phyloP scores from a whole-genome alignment of 2,113 vertebrate genomes.

The Heterotis niloticus region DNA sequence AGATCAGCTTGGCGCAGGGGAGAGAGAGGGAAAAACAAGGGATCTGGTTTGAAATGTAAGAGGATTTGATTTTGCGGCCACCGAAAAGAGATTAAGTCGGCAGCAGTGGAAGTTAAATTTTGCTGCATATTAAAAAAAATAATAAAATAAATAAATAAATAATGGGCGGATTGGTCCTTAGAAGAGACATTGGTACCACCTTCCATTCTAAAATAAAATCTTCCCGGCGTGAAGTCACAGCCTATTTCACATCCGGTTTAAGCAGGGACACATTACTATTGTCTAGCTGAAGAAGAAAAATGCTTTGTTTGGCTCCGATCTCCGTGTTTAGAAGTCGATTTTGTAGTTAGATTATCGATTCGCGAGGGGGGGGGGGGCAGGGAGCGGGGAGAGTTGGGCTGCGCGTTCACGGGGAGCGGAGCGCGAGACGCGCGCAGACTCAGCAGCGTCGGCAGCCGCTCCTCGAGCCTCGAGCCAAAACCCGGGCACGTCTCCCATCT shows the following conservation, averaged over 20 bases:
- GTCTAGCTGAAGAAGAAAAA: constrained; percentile 67
- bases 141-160: constrained; percentile 45
- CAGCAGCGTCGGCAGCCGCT: constrained; percentile 66
- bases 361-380: constrained; percentile 63
- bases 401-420: constrained; percentile 74
- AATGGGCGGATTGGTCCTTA: constrained; percentile 84
- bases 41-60: constrained; percentile 68
- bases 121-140: constrained; percentile 71
- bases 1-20: constrained; percentile 39
- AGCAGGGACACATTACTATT: constrained; percentile 75
- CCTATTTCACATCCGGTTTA: constrained; percentile 83
- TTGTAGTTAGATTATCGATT: constrained; percentile 55
- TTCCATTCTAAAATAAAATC: constrained; percentile 86
- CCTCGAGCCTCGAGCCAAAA: constrained; percentile 65
- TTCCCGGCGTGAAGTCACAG: constrained; percentile 81
- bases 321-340: constrained; percentile 54
- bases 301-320: constrained; percentile 65
- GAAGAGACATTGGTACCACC: constrained; percentile 79
- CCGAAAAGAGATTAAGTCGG: constrained; percentile 78
- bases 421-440: constrained; percentile 75
- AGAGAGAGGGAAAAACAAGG: constrained; percentile 41
- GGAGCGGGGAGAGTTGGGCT: constrained; percentile 73
- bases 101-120: constrained; percentile 86
- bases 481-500: constrained; percentile 69
- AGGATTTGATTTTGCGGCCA: constrained; percentile 77